Evolutionary conservation across 2,888 invertebrate genomes (phyloP).

Genomic region (Stenurella melanura): DNA sequence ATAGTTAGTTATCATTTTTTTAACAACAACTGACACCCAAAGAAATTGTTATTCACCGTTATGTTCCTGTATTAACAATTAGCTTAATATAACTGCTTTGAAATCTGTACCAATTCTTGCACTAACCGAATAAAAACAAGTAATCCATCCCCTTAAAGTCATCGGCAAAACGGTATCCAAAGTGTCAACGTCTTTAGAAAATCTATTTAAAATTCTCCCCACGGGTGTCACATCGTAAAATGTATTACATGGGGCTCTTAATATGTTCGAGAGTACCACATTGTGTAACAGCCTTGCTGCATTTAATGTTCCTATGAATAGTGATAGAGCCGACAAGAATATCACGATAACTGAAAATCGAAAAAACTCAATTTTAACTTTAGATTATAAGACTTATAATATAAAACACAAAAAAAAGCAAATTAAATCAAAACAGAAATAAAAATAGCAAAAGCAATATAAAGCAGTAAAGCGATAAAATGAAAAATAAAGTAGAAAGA

Average conservation of each 20-base stretch:
- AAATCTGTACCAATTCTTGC: slow-evolving; percentile 39
- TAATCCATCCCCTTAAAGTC: slow-evolving; percentile 83
- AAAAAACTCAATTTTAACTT: slow-evolving; percentile 35
- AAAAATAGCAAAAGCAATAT: slow-evolving; percentile 35
- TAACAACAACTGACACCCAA: background rate
- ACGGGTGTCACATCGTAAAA: slow-evolving; percentile 89
- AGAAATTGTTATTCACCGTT: background rate
- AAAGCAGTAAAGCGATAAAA: slow-evolving; percentile 30
- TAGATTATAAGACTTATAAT: slow-evolving; percentile 22
- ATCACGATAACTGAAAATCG: slow-evolving; percentile 77
- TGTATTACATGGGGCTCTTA: slow-evolving; percentile 81
- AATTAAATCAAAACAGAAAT: slow-evolving; percentile 30
- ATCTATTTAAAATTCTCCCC: slow-evolving; percentile 86
- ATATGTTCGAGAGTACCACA: slow-evolving; percentile 79
- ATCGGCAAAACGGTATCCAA: slow-evolving; percentile 83
- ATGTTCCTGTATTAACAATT: slow-evolving; percentile 11
- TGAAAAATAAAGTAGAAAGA: slow-evolving; percentile 17
- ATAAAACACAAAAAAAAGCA: slow-evolving; percentile 30
- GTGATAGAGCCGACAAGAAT: slow-evolving; percentile 80
- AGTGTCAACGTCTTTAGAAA: slow-evolving; percentile 84
- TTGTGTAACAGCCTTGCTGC: slow-evolving; percentile 80
- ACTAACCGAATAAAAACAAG: slow-evolving; percentile 80
- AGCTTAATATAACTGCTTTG: slow-evolving; percentile 49
- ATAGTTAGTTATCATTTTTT: no score
- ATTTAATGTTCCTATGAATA: slow-evolving; percentile 81